Evolutionary conservation across 2,113 vertebrate species (phyloP), one percentile per base, ranked within the genome.

Genomic region (Dasypus novemcinctus): DNA sequence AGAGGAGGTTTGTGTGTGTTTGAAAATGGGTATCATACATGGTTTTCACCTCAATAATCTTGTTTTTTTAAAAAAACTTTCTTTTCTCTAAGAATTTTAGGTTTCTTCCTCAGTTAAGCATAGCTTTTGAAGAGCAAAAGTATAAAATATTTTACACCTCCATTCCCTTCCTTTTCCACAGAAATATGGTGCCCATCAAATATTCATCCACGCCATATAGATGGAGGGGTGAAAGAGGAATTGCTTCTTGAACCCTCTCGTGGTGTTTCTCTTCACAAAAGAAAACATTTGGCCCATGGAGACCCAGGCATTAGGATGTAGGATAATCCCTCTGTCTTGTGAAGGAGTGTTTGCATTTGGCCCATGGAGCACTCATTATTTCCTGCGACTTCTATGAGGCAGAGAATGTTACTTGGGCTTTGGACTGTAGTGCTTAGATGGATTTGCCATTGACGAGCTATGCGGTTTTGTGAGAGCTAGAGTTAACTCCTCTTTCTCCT

Each of bases 211-310:
- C 13, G 54, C 33, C 63, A 66, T 61, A 71, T 64, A 86, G 76
- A 90, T 31, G 54, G 71, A 97, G 14, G 79, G 29, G 57, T 87
- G 75, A 14, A 11, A 23, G 3, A 17, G 29, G n/a, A 29, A 7
- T 18, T 4, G 41, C 64, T 82, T 85, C 46, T 64, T 7, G 54
- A 97, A 87, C 61, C 78, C 88, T 95, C 74, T 79, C 90, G 61
- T 49, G 64, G 83, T 31, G 78, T 21, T 76, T 93, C 66, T 93
- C 90, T 93, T 95, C 89, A 66, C 83, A 90, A 57, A 36, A 86
- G 87, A 87, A 1, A 10, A 88, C 5, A 46, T n/a, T n/a, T n/a
- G n/a, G 59, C 0, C 3, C 68, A 4, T 93, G 75, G 91, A 95
- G 84, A 68, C 2, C 81, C 49, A 63, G 57, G 66, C 25, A 33